Evolutionary conservation across 2,113 vertebrate species (phyloP).

Genomic region (Corythornis madagascariensis): DNA sequence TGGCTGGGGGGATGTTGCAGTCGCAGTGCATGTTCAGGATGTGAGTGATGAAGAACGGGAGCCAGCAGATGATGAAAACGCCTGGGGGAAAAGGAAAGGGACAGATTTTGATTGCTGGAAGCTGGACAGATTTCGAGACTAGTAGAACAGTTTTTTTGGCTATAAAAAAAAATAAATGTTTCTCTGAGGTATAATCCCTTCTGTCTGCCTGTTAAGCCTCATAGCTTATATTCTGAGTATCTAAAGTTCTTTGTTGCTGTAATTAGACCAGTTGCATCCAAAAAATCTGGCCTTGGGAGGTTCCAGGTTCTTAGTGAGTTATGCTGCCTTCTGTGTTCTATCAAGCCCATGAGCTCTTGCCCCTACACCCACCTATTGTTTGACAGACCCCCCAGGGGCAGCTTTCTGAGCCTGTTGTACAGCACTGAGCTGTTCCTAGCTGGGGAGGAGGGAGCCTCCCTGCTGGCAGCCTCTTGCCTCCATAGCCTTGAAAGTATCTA

Average conservation of each 20-base stretch:
- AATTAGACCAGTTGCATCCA: not conserved
- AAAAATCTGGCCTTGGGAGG: not conserved
- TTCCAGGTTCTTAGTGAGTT: not conserved
- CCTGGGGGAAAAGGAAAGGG: conserved; percentile 75
- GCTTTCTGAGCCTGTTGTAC: not conserved
- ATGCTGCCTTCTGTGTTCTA: not conserved
- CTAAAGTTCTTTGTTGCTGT: not conserved
- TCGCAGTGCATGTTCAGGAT: conserved; percentile 97
- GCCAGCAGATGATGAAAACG: conserved; percentile 98
- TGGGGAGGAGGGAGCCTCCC: not conserved
- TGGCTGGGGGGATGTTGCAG: conserved; percentile 88
- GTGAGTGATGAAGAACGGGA: conserved; percentile 98
- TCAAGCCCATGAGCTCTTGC: not conserved
- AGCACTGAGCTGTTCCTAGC: not conserved
- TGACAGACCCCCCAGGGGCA: not conserved
- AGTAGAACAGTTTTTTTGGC: not conserved
- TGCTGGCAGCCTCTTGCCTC: not conserved
- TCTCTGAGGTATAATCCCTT: not conserved
- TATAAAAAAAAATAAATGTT: not conserved
- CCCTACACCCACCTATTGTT: not conserved
- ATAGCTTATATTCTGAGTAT: not conserved
- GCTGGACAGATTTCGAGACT: not conserved
- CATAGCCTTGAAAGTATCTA: accelerated
- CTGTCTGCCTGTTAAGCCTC: not conserved
- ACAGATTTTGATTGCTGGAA: not conserved